Evolutionary conservation across 2,797 vertebrate genomes (phyloP).

Genomic region (Propithecus deckenii): DNA sequence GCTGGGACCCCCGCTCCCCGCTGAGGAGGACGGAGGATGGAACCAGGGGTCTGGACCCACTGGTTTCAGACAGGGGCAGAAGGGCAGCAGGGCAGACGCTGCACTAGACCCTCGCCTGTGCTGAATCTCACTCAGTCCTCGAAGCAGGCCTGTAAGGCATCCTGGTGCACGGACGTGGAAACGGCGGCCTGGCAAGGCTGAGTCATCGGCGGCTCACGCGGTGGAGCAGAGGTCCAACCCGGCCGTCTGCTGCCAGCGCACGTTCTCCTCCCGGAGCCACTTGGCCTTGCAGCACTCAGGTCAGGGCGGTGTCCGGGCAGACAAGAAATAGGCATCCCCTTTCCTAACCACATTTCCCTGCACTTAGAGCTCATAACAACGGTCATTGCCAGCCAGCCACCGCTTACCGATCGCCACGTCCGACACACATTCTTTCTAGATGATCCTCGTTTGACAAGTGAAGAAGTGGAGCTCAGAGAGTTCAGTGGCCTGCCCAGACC

Average conservation of each 20-base stretch:
- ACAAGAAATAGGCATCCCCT: neutral
- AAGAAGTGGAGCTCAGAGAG: neutral
- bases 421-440: neutral
- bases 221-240: neutral
- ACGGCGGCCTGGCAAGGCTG: neutral
- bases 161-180: rapidly evolving
- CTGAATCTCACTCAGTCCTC: neutral
- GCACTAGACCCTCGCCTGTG: rapidly evolving
- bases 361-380: neutral
- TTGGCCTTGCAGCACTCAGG: neutral
- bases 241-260: neutral
- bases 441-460: neutral
- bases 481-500: neutral
- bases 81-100: neutral
- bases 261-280: neutral
- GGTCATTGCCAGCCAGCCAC: neutral
- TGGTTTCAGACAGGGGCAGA: neutral
- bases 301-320: too few species aligned
- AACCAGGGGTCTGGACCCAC: neutral
- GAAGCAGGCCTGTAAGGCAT: rapidly evolving
- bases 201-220: neutral
- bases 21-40: neutral
- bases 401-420: neutral
- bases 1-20: neutral
- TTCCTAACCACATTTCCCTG: neutral